phyloP scores from a whole-genome alignment of 2,888 invertebrate species.

The Brenthis hecate region DNA sequence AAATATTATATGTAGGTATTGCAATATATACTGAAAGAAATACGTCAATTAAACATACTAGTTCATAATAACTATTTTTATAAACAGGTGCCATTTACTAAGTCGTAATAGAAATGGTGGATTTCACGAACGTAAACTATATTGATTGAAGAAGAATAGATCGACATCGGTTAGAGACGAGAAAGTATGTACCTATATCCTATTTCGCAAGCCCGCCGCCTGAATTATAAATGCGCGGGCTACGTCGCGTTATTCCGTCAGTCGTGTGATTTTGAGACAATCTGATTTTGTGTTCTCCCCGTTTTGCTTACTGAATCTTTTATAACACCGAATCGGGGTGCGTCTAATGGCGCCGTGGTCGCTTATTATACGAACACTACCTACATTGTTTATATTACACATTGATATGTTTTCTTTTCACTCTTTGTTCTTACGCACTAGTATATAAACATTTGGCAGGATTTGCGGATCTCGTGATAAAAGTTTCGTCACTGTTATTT shows the following conservation, averaged over 20 bases:
- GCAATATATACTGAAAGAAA: no score
- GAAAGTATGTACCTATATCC: conserved; percentile 53
- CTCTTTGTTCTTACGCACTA: background rate
- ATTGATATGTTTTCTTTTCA: conserved; percentile 9
- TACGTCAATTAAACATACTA: no score
- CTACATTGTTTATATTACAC: conserved; percentile 41
- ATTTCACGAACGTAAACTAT: conserved; percentile 4
- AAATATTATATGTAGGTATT: no score
- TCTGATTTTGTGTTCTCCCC: conserved; percentile 78
- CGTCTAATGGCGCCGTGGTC: conserved; percentile 70
- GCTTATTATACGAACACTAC: conserved; percentile 43
- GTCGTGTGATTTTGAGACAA: conserved; percentile 81
- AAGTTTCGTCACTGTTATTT: conserved; percentile 19
- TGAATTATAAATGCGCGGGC: conserved; percentile 77
- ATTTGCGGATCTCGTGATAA: conserved; percentile 8
- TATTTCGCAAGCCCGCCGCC: conserved; percentile 49
- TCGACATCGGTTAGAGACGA: conserved; percentile 56
- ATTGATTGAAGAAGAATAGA: conserved; percentile 51
- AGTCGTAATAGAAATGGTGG: background rate
- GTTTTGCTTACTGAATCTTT: conserved; percentile 77
- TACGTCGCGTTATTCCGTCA: conserved; percentile 65
- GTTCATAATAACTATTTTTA: no score
- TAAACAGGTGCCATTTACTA: background rate
- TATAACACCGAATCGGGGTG: conserved; percentile 65
- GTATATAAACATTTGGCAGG: background rate